Evolutionary conservation across 23 tunicate genomes (phyloP), one percentile per base, ranked within the genome.

Genomic region (Botrylloides violaceus): DNA sequence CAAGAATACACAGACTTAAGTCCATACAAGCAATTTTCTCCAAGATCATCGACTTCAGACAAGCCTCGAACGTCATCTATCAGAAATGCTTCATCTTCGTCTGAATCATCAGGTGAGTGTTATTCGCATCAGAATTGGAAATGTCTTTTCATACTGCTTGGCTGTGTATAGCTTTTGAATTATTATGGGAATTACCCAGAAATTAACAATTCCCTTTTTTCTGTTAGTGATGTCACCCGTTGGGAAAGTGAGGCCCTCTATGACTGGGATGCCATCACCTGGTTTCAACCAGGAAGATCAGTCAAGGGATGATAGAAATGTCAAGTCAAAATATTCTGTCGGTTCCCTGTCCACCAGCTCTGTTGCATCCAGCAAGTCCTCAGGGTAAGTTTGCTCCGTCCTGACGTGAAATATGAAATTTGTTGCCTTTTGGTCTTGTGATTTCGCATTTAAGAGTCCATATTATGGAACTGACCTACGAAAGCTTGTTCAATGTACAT

Each of bases 1-100:
- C 74, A 43, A 37, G 74, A 68, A 68, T 68, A 37, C 74, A 43
- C 37, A 5, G 74, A 68, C 5, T 9, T 68, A 26, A 68, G 58
- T 43, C 74, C 74, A 5, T 68, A 68, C 74, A 68, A 68, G 47
- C 49, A 68, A 20, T 6, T 5, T 9, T 37, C 74, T 23, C 74
- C 74, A 5, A 21, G 74, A 39, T 37, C 58, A 4, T 20, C 31
- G 18, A 27, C 32, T 5, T 23, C 29, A 25, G 74, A 68, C 26
- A 68, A 43, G 47, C 56, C 58, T 19, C 19, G 65, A 23, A 36
- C 15, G 0, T 39, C 58, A 37, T 20, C 74, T 18, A 7, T 68
- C 4, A 68, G 74, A 36, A 68, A 22, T 19, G 58, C 28, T 18
- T 68, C 74, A 23, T 68, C 74, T 6, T 68, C 74, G 24, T 68